Evolutionary conservation across 2,113 vertebrate species (phyloP).

Genomic region (Python bivittatus): DNA sequence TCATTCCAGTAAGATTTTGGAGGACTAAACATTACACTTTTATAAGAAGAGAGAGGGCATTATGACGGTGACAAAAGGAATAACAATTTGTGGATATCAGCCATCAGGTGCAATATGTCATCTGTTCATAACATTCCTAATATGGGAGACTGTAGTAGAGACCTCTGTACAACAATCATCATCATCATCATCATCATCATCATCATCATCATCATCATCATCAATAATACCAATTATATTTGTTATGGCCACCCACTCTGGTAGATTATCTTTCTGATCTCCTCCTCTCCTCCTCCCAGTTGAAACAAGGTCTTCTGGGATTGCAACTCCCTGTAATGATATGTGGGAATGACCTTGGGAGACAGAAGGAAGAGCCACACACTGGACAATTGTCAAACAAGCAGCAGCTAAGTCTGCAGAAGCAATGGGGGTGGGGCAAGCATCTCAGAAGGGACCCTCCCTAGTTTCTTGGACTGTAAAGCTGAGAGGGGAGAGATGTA

Average conservation of each 20-base stretch:
- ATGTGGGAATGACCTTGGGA: not conserved
- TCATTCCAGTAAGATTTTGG: not conserved
- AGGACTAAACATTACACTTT: not conserved
- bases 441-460: not conserved
- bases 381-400: not conserved
- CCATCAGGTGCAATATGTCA: too few relatives aligned
- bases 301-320: not conserved
- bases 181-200: not conserved
- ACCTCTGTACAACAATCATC: not conserved
- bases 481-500: not conserved
- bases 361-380: not conserved
- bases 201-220: too few relatives aligned
- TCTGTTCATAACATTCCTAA: too few relatives aligned
- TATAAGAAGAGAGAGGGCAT: too few relatives aligned
- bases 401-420: too few relatives aligned
- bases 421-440: too few relatives aligned
- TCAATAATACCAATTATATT: not conserved
- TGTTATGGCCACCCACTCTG: not conserved
- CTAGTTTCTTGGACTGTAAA: not conserved
- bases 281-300: not conserved
- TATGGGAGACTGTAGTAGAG: not conserved
- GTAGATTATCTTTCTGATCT: not conserved
- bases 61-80: too few relatives aligned
- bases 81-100: too few relatives aligned
- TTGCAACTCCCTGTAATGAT: not conserved